Evolutionary conservation across 2,113 vertebrate species (phyloP).

Genomic region (Thamnaconus septentrionalis): DNA sequence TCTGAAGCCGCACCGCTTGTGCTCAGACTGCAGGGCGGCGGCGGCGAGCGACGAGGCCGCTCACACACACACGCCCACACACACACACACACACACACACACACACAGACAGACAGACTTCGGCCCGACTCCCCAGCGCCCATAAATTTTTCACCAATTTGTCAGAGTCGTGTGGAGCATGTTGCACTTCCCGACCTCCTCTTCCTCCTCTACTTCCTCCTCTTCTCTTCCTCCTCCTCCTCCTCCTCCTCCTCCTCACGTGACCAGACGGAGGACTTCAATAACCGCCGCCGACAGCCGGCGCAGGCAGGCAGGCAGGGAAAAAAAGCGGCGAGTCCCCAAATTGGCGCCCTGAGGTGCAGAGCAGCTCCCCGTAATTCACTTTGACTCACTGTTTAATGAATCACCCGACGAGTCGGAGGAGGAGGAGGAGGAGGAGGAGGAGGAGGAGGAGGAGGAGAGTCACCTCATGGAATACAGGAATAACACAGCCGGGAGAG

Average conservation of each 20-base stretch:
- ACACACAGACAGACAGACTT: no score
- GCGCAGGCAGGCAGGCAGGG: not conserved
- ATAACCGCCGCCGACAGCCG: conserved; percentile 15
- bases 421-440: no score
- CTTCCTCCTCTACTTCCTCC: no score
- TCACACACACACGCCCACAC: conserved; percentile 29
- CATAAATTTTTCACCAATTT: conserved; percentile 54
- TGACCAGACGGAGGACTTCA: no score
- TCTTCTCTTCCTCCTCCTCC: no score
- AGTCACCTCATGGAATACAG: no score
- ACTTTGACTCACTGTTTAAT: not conserved
- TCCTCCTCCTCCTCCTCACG: no score
- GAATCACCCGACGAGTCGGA: no score
- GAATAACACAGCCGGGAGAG: no score
- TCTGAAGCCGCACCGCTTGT: conserved; percentile 12
- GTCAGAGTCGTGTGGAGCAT: conserved; percentile 38
- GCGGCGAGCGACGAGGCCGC: conserved; percentile 7
- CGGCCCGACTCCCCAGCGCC: conserved; percentile 24
- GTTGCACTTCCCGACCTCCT: no score
- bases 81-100: no score
- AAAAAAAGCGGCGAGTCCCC: not conserved
- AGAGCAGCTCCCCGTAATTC: not conserved
- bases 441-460: no score
- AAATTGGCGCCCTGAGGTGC: conserved; percentile 12
- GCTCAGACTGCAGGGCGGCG: conserved; percentile 16